Evolutionary conservation across 2,888 invertebrate species (phyloP).

Genomic region (Idaea biselata): DNA sequence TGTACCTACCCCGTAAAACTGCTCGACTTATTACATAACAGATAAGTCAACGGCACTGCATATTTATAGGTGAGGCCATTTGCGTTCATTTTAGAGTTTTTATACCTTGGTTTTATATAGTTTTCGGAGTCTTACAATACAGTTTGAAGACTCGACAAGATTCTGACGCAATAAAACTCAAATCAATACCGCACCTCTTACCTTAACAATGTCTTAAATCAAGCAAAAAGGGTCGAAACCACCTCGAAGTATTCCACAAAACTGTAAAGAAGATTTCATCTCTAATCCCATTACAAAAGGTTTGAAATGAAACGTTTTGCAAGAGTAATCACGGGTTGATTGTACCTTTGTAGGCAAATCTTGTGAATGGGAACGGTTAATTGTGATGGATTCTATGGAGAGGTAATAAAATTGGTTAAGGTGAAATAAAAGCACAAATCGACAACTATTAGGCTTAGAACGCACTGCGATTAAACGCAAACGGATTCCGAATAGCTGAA

Average conservation of each 20-base stretch:
- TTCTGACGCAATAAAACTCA: not conserved
- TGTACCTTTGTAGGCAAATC: slow-evolving; percentile 47
- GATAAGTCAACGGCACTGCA: too few relatives aligned
- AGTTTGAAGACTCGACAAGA: not conserved
- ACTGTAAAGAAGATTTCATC: slow-evolving; percentile 33
- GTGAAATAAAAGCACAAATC: not conserved
- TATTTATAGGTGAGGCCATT: too few relatives aligned
- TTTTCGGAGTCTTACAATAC: too few relatives aligned
- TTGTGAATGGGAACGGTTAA: slow-evolving; percentile 39
- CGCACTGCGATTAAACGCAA: too few relatives aligned
- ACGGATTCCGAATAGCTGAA: too few relatives aligned
- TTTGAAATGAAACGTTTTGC: slow-evolving; percentile 28
- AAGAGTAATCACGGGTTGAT: slow-evolving; percentile 35
- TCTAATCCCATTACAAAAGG: slow-evolving; percentile 28
- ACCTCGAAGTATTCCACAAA: not conserved
- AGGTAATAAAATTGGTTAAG: not conserved
- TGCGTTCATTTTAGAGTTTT: too few relatives aligned
- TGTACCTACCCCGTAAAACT: too few relatives aligned
- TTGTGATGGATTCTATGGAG: slow-evolving; percentile 35
- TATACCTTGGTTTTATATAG: too few relatives aligned
- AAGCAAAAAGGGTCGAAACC: not conserved
- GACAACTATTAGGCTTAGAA: not conserved
- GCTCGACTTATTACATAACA: too few relatives aligned
- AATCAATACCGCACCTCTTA: not conserved
- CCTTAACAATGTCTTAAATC: slow-evolving; percentile 2